A percentile compares a stretch with the other conserved stretches of the same genome.
phyloP scores from a whole-genome alignment of 2,888 invertebrate species.

The Axea sp. region DNA sequence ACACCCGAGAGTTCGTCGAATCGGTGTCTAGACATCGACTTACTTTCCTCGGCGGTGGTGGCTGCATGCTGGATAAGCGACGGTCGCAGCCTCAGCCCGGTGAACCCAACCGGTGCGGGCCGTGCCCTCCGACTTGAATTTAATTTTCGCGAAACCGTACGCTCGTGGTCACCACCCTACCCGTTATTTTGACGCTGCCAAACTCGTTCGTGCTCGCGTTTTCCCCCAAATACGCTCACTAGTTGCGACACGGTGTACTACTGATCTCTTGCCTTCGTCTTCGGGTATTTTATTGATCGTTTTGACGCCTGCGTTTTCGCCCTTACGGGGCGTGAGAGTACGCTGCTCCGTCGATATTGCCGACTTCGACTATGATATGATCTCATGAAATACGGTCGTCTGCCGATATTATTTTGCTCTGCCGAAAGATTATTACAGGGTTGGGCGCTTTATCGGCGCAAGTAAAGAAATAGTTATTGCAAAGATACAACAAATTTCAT shows the following conservation, averaged over 20 bases:
- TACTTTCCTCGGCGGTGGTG: slow-evolving; percentile 90
- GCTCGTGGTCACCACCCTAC: slow-evolving; percentile 37
- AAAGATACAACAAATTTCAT: too few relatives aligned
- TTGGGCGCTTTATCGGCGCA: too few relatives aligned
- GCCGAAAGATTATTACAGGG: slow-evolving; percentile 42
- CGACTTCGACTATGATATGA: slow-evolving; percentile 39
- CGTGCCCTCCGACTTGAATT: slow-evolving; percentile 5
- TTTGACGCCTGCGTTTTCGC: slow-evolving; percentile 74
- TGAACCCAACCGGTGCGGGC: slow-evolving; percentile 63
- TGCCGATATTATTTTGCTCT: slow-evolving; percentile 35
- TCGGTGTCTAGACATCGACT: slow-evolving; percentile 70
- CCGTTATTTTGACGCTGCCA: slow-evolving; percentile 12
- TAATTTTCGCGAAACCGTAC: slow-evolving; percentile 8
- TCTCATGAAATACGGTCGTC: slow-evolving; percentile 16
- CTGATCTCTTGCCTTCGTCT: slow-evolving; percentile 76
- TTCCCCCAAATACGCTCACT: slow-evolving; percentile 67
- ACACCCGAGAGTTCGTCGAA: too few relatives aligned
- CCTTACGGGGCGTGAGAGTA: slow-evolving; percentile 50
- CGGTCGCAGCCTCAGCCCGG: slow-evolving; percentile 73
- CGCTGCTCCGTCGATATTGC: slow-evolving; percentile 61
- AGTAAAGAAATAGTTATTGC: too few relatives aligned
- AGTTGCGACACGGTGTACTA: slow-evolving; percentile 75
- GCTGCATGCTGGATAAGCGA: slow-evolving; percentile 85
- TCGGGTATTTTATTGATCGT: slow-evolving; percentile 77
- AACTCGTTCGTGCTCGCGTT: slow-evolving; percentile 45